These are phyloP conservation scores for Peucedramus taeniatus DNA, from an alignment of 2,113 vertebrate species.

Conservation along the genomic window DNA sequence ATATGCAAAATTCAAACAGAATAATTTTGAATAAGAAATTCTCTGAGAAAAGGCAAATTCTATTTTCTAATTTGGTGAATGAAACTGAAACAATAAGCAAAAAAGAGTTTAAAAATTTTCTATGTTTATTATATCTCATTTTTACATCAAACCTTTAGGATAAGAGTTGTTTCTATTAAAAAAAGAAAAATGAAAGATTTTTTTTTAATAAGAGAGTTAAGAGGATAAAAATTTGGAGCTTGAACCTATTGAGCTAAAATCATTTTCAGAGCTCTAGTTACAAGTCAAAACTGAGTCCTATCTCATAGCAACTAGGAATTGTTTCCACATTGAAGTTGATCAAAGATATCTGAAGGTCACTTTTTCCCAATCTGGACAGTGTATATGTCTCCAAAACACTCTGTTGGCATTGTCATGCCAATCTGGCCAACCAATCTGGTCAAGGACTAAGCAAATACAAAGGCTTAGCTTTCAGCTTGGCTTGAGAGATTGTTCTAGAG, in stretches of 20 bases:
- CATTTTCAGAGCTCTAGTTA: background rate
- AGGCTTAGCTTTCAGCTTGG: constrained; percentile 40
- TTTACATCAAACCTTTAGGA: background rate
- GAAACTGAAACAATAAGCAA: background rate
- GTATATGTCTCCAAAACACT: background rate
- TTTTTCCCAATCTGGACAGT: background rate
- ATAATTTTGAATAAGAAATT: background rate
- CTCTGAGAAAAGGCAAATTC: background rate
- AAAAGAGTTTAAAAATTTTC: no score
- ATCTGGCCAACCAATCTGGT: constrained; percentile 52
- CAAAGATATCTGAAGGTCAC: constrained; percentile 33
- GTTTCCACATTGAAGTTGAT: constrained; percentile 44
- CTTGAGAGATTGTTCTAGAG: constrained; percentile 39
- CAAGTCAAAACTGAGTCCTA: constrained; percentile 32
- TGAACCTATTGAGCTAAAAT: background rate
- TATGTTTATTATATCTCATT: background rate
- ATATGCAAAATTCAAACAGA: background rate
- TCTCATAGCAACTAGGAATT: constrained; percentile 40
- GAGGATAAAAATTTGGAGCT: background rate
- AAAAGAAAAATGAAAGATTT: background rate
- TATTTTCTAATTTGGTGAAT: background rate
- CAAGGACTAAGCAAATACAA: constrained; percentile 53
- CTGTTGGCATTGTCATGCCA: constrained; percentile 43
- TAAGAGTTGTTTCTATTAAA: background rate
- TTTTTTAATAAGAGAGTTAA: background rate